phyloP scores from a whole-genome alignment of 2,797 vertebrate species.

The Odontamblyopus rebecca region DNA sequence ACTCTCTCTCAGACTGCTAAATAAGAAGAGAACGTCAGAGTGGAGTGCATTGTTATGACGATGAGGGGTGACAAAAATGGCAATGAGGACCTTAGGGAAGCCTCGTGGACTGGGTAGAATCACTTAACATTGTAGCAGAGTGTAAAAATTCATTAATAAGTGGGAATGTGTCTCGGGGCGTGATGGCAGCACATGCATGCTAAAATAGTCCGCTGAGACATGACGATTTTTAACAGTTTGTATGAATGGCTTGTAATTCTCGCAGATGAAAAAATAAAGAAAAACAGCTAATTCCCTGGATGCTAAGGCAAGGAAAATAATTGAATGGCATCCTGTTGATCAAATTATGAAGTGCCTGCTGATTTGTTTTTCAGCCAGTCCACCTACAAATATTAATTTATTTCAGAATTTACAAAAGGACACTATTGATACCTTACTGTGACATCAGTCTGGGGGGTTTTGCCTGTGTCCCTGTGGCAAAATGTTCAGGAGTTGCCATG shows the following conservation, averaged over 20 bases:
- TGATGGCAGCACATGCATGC: conserved; percentile 13
- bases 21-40: conserved; percentile 15
- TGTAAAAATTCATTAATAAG: conserved; percentile 35
- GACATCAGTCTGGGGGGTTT: too few relatives aligned
- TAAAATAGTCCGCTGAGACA: conserved; percentile 22
- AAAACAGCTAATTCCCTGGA: not conserved
- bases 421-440: not conserved
- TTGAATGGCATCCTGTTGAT: conserved; percentile 7
- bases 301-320: conserved; percentile 19
- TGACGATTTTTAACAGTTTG: conserved; percentile 14
- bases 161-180: conserved; percentile 15
- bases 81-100: conserved; percentile 15
- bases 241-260: conserved; percentile 14
- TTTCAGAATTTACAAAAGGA: not conserved
- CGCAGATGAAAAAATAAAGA: not conserved
- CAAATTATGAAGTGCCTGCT: not conserved
- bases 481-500: too few relatives aligned
- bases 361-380: not conserved
- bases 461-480: too few relatives aligned
- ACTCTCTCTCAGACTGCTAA: conserved; percentile 21
- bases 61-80: conserved; percentile 25
- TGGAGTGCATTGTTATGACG: conserved; percentile 7
- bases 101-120: conserved; percentile 22
- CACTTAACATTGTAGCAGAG: conserved; percentile 11
- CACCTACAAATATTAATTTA: not conserved